Evolutionary conservation across 2,113 vertebrate genomes (phyloP).

Genomic region (Hipposideros armiger): DNA sequence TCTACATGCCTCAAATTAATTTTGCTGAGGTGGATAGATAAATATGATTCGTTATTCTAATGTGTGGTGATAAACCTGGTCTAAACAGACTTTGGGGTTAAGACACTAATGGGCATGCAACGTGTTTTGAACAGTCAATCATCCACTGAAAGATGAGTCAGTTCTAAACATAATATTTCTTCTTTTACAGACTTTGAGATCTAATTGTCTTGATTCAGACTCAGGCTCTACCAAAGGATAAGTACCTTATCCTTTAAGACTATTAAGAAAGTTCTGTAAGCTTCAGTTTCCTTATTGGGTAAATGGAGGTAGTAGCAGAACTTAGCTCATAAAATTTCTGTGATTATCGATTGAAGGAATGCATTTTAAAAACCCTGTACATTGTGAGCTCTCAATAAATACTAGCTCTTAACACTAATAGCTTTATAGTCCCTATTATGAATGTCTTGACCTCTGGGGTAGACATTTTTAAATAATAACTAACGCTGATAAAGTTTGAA

Average conservation of each 20-base stretch:
- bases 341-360: background rate
- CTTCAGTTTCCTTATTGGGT: background rate
- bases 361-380: background rate
- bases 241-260: background rate
- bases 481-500: background rate
- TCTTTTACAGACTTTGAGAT: background rate
- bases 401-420: background rate
- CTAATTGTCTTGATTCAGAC: slow-evolving; percentile 16
- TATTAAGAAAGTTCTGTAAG: background rate
- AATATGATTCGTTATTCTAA: slow-evolving; percentile 37
- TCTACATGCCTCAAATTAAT: background rate
- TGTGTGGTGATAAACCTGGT: slow-evolving; percentile 8
- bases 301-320: background rate
- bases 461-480: slow-evolving; percentile 15
- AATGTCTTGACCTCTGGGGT: background rate
- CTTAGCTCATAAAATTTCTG: background rate
- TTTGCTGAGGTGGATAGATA: slow-evolving; percentile 5
- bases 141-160: slow-evolving; percentile 26
- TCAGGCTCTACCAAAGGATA: slow-evolving; percentile 6
- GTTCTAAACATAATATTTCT: background rate
- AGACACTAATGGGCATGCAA: background rate
- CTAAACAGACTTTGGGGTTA: slow-evolving; percentile 27
- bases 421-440: background rate
- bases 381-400: background rate
- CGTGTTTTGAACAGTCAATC: slow-evolving; percentile 23